A percentile compares a stretch with the other conserved stretches of the same genome.
Evolutionary conservation across 2,888 invertebrate genomes (phyloP).

Genomic region (Nomada lathburiana): DNA sequence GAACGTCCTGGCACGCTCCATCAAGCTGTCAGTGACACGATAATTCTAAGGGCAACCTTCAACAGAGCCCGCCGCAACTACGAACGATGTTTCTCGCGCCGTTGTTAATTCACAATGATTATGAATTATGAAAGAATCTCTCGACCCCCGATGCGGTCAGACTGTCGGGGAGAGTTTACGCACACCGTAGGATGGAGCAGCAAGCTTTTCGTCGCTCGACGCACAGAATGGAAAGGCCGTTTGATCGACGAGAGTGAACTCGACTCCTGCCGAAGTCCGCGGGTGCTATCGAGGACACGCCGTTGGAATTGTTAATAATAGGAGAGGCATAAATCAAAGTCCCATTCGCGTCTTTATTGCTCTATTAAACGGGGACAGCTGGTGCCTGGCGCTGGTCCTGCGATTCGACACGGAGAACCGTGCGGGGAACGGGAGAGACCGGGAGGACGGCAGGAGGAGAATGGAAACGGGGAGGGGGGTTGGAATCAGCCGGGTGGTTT

Average conservation of each 20-base stretch:
- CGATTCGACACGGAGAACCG: slow-evolving; percentile 32
- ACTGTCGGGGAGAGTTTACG: slow-evolving; percentile 39
- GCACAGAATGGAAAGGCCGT: background rate
- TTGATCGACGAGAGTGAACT: slow-evolving; percentile 43
- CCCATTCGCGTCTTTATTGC: slow-evolving; percentile 83
- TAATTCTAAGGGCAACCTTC: slow-evolving; percentile 34
- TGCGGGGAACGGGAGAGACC: background rate
- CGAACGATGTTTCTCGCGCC: background rate
- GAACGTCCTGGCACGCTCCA: slow-evolving; percentile 50
- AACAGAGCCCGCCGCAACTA: no score
- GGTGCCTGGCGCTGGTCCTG: slow-evolving; percentile 73
- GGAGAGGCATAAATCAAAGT: slow-evolving; percentile 82
- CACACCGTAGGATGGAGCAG: background rate
- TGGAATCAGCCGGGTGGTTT: slow-evolving; percentile 41
- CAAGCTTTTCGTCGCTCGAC: slow-evolving; percentile 4
- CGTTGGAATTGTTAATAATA: slow-evolving; percentile 80
- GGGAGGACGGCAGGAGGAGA: background rate
- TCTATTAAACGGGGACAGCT: slow-evolving; percentile 83
- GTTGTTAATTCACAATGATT: background rate
- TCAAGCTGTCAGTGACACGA: slow-evolving; percentile 52
- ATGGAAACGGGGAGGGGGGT: slow-evolving; percentile 14
- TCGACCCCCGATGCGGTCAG: background rate
- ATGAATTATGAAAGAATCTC: background rate
- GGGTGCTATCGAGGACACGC: slow-evolving; percentile 42
- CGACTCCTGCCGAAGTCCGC: slow-evolving; percentile 15